These are phyloP conservation scores for Caranx melampygus DNA, from an alignment of 2,113 vertebrate species.

Conservation along the genomic window DNA sequence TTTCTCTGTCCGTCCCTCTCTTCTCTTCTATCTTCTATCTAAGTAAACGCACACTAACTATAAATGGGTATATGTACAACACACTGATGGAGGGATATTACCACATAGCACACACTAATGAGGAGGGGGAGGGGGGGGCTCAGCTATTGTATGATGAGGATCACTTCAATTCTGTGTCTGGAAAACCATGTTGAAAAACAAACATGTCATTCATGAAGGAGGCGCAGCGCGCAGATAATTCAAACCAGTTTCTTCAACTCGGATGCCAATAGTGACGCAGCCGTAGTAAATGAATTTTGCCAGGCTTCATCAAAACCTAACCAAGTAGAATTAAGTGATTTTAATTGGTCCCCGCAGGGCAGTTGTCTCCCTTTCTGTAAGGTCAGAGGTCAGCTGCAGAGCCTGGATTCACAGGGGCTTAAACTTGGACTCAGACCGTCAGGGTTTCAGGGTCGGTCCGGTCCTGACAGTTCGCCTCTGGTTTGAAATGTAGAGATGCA, in stretches of 20 bases:
- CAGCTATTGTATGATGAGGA: too few relatives aligned
- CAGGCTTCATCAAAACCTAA: not conserved
- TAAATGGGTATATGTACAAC: not conserved
- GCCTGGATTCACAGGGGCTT: not conserved
- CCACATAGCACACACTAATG: not conserved
- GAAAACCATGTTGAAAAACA: too few relatives aligned
- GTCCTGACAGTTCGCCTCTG: not conserved
- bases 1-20: not conserved
- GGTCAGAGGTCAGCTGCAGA: constrained; percentile 14
- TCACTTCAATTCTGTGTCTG: too few relatives aligned
- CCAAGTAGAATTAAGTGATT: constrained; percentile 6
- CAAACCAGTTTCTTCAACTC: too few relatives aligned
- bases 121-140: too few relatives aligned
- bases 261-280: too few relatives aligned
- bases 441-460: not conserved
- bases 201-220: too few relatives aligned
- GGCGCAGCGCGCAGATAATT: too few relatives aligned
- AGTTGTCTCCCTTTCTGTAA: not conserved
- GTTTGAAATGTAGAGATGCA: not conserved
- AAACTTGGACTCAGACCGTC: not conserved
- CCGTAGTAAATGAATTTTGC: not conserved
- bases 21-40: not conserved
- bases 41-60: not conserved
- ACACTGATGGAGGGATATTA: not conserved
- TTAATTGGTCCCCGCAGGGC: constrained; percentile 4